Base-by-base conservation (phyloP, 2,888 invertebrate species). In the Aphidoletes aphidimyza region DNA sequence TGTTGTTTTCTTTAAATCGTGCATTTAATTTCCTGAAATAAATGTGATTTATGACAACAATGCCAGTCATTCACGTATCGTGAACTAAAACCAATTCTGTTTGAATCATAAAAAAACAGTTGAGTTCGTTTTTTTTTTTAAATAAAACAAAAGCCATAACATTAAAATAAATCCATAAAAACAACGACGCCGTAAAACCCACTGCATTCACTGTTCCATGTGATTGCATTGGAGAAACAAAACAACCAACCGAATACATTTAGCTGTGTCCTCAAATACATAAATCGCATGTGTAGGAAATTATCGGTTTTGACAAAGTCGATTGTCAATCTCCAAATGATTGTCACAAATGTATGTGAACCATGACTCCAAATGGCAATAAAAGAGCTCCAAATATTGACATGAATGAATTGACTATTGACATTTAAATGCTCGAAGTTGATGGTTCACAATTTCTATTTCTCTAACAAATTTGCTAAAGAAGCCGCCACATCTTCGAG, bases 1-100 rank as follows among this genome's bases (percentile, higher is more conserved):
- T 54, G 1, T 81, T 37, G 37, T 37, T 81, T 81, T 81, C n/a
- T 37, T 81, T 81, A 36, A 37, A 37, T 81, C 81, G 81, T 81
- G 81, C 81, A 81, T 81, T 81, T 81, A 81, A 81, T 81, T 81
- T 81, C 81, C 81, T 81, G 81, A 36, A 81, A 37, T 37, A 81
- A 81, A 81, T 81, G 81, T 81, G 81, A 81, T 81, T 81, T 81
- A 81, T 81, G 81, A 37, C 37, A 37, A 81, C n/a, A 37, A 81
- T 22, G 81, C n/a, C 36, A 81, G 22, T 22, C 81, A 81, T 81
- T 69, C n/a, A n/a, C n/a, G 22, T 54, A 54, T 54, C 81, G 81
- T 69, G 69, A 26, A n/a, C 69, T 34, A 69, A 69, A 69, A 69
- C 34, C 14, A 26, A 26, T 30, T 30, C 14, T 14, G 9, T 14